Conservation (phyloP, 2,797 vertebrate species). For the Adrianichthys oophorus region DNA sequence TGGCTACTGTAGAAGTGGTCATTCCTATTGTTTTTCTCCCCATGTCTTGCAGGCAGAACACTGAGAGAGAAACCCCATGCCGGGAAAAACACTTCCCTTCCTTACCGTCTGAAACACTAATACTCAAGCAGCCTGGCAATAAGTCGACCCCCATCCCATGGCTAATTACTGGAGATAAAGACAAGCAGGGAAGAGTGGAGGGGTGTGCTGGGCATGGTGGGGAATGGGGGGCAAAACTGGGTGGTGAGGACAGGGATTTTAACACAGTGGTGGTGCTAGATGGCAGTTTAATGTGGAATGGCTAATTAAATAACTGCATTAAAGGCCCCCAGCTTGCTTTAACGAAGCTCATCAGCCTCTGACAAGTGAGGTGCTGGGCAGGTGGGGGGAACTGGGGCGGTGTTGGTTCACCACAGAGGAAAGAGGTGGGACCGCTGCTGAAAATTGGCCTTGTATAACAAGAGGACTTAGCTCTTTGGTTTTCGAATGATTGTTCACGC, state of each 20-base stretch:
- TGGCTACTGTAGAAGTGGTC: constrained; percentile 64
- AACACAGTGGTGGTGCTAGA: constrained; percentile 48
- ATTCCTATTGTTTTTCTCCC: constrained; percentile 56
- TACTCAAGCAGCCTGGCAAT: constrained; percentile 36
- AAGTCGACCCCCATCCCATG: constrained; percentile 54
- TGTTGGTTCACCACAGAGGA: constrained; percentile 48
- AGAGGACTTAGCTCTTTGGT: constrained; percentile 80
- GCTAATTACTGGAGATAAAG: constrained; percentile 73
- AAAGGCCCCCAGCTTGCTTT: constrained; percentile 73
- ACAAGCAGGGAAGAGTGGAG: constrained; percentile 50
- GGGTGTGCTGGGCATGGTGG: constrained; percentile 34
- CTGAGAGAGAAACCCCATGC: constrained; percentile 56
- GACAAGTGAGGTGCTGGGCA: constrained; percentile 48
- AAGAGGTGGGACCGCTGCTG: constrained; percentile 63
- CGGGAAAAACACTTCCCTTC: constrained; percentile 52
- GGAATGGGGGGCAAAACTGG: constrained; percentile 23
- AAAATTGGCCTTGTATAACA: constrained; percentile 83
- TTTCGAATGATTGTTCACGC: constrained; percentile 80
- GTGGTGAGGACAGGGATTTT: constrained; percentile 31
- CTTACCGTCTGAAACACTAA: constrained; percentile 44
- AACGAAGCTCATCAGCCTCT: constrained; percentile 73
- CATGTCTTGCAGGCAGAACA: constrained; percentile 46
- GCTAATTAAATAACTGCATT: constrained; percentile 79
- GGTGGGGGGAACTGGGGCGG: constrained; percentile 13
- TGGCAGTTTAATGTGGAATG: constrained; percentile 74